Conservation (phyloP, 2,113 vertebrate genomes). For the Prinia subflava region DNA sequence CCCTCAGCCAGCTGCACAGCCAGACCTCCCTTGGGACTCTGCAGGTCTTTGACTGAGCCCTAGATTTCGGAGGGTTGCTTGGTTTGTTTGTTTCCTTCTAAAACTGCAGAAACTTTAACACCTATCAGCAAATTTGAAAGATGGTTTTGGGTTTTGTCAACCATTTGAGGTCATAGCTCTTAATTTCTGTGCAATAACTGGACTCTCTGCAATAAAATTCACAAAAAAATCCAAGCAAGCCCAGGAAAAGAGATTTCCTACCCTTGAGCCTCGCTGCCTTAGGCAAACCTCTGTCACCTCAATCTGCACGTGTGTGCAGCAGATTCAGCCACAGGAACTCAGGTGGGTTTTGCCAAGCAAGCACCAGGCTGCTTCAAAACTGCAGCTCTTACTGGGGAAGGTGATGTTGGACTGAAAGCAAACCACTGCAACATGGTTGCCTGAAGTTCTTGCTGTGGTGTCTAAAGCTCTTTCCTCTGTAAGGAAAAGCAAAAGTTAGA, state of each 20-base stretch:
- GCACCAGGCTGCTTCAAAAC: too few relatives aligned
- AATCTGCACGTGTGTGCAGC: background rate
- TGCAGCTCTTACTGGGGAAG: too few relatives aligned
- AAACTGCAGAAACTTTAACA: background rate
- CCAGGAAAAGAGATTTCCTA: background rate
- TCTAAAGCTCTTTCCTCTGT: too few relatives aligned
- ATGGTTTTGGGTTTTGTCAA: background rate
- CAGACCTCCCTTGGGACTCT: background rate
- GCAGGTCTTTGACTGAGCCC: background rate
- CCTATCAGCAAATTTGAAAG: background rate
- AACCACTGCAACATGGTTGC: too few relatives aligned
- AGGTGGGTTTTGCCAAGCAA: too few relatives aligned
- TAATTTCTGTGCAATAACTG: background rate
- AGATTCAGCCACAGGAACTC: background rate
- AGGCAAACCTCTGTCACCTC: background rate
- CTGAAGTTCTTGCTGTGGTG: too few relatives aligned
- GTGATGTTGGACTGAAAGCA: too few relatives aligned
- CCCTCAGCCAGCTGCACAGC: background rate
- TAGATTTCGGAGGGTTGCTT: background rate
- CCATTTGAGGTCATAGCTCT: background rate
- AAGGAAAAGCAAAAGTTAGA: too few relatives aligned
- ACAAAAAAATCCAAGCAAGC: background rate
- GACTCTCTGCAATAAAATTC: background rate
- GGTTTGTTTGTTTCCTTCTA: background rate
- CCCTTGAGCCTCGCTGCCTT: background rate